Conservation (phyloP, 2,797 vertebrate genomes). For the Poecilia gillii region DNA sequence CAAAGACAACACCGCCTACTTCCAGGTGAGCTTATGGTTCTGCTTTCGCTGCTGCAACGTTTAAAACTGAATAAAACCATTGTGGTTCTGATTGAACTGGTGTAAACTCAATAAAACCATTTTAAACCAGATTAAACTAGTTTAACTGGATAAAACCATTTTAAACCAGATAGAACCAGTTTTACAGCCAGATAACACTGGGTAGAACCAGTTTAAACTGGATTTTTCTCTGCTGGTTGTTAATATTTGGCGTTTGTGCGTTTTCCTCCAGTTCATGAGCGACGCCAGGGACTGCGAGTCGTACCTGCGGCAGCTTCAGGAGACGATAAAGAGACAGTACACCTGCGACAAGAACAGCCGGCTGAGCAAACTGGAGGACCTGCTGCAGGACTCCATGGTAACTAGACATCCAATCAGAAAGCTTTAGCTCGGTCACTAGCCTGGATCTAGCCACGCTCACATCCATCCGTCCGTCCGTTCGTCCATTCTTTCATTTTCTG, state of each 20-base stretch:
- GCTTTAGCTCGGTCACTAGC: neutral
- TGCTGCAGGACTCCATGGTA: conserved; percentile 99
- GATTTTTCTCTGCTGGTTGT: no score
- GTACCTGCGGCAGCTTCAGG: conserved; percentile 92
- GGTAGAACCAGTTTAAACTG: no score
- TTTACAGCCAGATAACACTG: no score
- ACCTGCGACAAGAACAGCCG: conserved; percentile 92
- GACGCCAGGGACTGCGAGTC: conserved; percentile 91
- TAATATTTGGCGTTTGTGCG: neutral
- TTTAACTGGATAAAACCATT: no score
- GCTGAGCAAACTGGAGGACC: conserved; percentile 92
- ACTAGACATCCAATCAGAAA: neutral
- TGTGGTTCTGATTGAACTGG: no score
- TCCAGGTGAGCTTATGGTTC: conserved; percentile 85
- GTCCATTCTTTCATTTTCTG: neutral
- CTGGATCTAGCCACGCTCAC: neutral
- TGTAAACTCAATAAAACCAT: no score
- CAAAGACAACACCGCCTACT: conserved; percentile 92
- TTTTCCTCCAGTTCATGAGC: conserved; percentile 86
- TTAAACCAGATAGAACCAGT: no score
- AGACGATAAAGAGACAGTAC: conserved; percentile 96
- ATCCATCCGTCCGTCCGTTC: neutral
- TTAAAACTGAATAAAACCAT: neutral
- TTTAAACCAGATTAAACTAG: no score
- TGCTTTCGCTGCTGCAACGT: neutral